These are phyloP conservation scores for Caligus rogercresseyi DNA, from an alignment of 1,140 invertebrate genomes.

Conservation along the genomic window DNA sequence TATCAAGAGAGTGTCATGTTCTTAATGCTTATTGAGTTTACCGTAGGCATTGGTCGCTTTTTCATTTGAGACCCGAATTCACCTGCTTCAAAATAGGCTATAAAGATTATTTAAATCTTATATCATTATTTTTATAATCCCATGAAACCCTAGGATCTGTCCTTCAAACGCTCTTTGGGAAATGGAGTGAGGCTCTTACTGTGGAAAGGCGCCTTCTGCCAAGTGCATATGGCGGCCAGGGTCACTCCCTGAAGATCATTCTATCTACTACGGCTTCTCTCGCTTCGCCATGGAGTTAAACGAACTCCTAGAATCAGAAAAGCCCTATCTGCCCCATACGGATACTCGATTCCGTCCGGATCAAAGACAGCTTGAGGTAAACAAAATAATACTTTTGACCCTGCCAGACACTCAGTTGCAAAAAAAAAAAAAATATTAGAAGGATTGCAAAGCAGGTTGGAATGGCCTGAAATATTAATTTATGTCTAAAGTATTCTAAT, in stretches of 20 bases:
- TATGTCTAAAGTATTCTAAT: conserved; percentile 12
- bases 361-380: conserved; percentile 24
- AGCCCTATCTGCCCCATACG: conserved; percentile 45
- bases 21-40: no score
- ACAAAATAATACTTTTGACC: no score
- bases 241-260: conserved; percentile 56
- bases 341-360: conserved; percentile 38
- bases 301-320: conserved; percentile 46
- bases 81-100: no score
- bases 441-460: neutral
- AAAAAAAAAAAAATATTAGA: neutral
- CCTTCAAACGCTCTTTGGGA: conserved; percentile 38
- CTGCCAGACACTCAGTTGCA: no score
- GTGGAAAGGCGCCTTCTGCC: conserved; percentile 47
- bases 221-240: conserved; percentile 58
- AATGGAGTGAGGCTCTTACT: conserved; percentile 67
- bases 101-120: no score
- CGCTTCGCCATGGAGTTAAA: conserved; percentile 67
- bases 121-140: no score
- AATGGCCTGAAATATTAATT: neutral
- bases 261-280: conserved; percentile 66
- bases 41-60: no score
- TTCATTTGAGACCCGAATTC: no score
- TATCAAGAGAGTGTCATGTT: no score
- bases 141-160: no score